A percentile compares a stretch with the other conserved stretches of the same genome.
phyloP scores from a whole-genome alignment of 2,888 invertebrate species.

The Drosophila fulvimacula region DNA sequence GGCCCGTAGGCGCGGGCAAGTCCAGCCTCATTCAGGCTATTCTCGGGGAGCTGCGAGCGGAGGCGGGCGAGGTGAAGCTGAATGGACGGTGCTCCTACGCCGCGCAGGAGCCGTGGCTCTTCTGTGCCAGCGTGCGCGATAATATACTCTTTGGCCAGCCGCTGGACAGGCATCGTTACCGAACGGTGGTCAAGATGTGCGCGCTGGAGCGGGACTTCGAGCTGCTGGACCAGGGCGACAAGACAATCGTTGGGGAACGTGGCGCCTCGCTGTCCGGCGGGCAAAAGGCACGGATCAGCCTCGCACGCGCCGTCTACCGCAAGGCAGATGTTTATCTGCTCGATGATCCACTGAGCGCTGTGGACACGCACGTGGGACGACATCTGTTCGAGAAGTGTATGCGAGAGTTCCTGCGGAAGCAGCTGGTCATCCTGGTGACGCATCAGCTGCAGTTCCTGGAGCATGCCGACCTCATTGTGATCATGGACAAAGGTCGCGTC shows the following conservation, averaged over 20 bases:
- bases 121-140: conserved; percentile 88
- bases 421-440: conserved; percentile 91
- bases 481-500: conserved; percentile 83
- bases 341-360: conserved; percentile 96
- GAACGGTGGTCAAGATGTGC: conserved; percentile 85
- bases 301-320: conserved; percentile 94
- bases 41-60: conserved; percentile 85
- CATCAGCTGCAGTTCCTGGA: conserved; percentile 93
- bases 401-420: conserved; percentile 86
- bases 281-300: conserved; percentile 94
- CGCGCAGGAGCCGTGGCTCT: conserved; percentile 93
- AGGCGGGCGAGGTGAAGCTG: conserved; percentile 86
- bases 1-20: conserved; percentile 90
- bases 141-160: conserved; percentile 87
- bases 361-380: conserved; percentile 95
- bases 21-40: conserved; percentile 86
- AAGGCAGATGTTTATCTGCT: conserved; percentile 94
- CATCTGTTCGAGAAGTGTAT: conserved; percentile 91
- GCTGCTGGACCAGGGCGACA: conserved; percentile 87
- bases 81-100: conserved; percentile 89
- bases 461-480: conserved; percentile 86
- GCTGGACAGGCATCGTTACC: conserved; percentile 87
- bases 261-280: conserved; percentile 95
- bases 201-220: conserved; percentile 86
- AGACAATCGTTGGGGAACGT: conserved; percentile 90